A percentile compares a stretch with the other conserved stretches of the same genome.
Conservation (phyloP, 2,888 invertebrate genomes). For the Tenthredo livida region DNA sequence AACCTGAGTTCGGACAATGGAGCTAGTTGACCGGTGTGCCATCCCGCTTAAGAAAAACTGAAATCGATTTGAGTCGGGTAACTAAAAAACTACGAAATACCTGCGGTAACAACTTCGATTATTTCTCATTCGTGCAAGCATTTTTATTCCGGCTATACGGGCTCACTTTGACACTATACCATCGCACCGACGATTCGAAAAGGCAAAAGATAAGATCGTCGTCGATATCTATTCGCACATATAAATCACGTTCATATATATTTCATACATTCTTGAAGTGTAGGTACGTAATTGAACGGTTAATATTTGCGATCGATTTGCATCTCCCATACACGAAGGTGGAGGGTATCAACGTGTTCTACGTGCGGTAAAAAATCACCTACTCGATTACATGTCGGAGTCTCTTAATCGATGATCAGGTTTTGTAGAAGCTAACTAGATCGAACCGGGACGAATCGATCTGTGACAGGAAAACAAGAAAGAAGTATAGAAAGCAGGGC, state of each 20-base stretch:
- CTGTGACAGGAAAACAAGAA: conserved; percentile 53
- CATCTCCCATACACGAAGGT: not conserved
- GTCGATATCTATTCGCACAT: not conserved
- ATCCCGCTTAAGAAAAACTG: conserved; percentile 44
- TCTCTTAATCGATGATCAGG: conserved; percentile 35
- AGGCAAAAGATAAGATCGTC: not conserved
- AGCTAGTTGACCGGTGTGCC: conserved; percentile 55
- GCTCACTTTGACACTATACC: no score
- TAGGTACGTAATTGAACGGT: no score
- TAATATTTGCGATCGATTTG: not conserved
- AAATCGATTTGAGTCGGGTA: conserved; percentile 52
- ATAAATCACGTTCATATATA: not conserved
- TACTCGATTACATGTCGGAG: not conserved
- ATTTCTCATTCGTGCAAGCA: conserved; percentile 51
- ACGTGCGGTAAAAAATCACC: not conserved
- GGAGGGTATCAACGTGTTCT: not conserved
- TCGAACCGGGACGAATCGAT: conserved; percentile 54
- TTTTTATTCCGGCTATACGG: conserved; percentile 46
- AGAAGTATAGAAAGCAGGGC: conserved; percentile 22
- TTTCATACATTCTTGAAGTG: no score
- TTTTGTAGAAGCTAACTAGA: conserved; percentile 53
- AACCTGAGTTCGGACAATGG: conserved; percentile 50
- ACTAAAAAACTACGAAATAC: conserved; percentile 52
- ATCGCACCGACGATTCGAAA: not conserved
- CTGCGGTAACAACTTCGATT: conserved; percentile 51